Conservation (phyloP, 2,113 vertebrate species). For the Leucoraja erinaceus region DNA sequence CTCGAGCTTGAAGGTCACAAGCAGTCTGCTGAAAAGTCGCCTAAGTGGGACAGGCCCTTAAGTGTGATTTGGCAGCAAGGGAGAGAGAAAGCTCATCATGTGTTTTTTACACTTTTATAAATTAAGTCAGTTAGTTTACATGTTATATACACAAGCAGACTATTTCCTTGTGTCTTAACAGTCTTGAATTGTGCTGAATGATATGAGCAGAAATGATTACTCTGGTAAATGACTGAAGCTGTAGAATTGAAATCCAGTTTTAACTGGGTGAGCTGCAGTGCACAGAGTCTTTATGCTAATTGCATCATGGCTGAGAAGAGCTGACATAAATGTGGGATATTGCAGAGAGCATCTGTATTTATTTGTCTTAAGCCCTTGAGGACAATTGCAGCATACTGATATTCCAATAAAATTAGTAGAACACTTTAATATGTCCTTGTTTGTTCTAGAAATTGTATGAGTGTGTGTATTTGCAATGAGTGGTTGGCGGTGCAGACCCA, state of each 20-base stretch:
- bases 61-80: neutral
- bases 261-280: neutral
- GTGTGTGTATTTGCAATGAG: neutral
- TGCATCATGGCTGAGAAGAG: neutral
- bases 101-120: neutral
- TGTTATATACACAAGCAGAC: neutral
- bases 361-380: neutral
- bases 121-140: neutral
- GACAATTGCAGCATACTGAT: neutral
- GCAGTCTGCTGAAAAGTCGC: no score
- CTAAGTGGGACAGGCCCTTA: no score
- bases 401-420: neutral
- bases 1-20: no score
- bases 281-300: neutral
- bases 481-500: neutral
- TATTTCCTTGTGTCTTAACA: neutral
- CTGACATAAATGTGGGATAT: neutral
- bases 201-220: neutral
- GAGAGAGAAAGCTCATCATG: neutral
- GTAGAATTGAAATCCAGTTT: neutral
- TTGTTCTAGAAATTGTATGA: neutral
- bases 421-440: neutral
- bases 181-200: neutral
- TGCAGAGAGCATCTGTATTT: neutral
- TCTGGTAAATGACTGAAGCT: neutral